Evolutionary conservation across 53 echinoderm and acorn worm species (phyloP).

Genomic region (Holothuria scabra): DNA sequence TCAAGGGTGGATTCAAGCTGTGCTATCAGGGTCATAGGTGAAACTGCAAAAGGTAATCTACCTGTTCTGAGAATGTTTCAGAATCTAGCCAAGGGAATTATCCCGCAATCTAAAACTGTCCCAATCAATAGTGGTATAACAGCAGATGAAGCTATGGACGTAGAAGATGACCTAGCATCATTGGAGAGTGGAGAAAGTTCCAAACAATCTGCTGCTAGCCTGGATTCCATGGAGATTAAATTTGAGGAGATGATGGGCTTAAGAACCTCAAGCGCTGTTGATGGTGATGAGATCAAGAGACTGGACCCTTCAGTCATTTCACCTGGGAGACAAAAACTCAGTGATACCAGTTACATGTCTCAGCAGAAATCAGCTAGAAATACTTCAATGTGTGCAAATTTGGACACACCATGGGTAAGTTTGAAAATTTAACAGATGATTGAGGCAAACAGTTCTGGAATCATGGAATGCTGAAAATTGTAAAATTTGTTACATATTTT

Average conservation of each 20-base stretch:
- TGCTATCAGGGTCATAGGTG: slow-evolving; percentile 86
- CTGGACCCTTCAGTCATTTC: not conserved
- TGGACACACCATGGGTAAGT: slow-evolving; percentile 80
- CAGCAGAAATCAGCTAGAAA: slow-evolving; percentile 69
- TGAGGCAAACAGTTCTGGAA: no score
- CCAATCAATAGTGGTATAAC: not conserved
- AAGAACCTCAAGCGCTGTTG: not conserved
- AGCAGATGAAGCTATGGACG: slow-evolving; percentile 1
- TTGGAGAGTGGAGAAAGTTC: slow-evolving; percentile 55
- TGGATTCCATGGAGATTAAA: slow-evolving; percentile 63
- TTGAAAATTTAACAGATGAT: not conserved
- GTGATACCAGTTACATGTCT: slow-evolving; percentile 67
- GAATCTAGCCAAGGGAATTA: slow-evolving; percentile 86
- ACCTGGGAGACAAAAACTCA: slow-evolving; percentile 33
- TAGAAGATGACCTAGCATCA: slow-evolving; percentile 70
- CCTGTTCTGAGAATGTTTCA: slow-evolving; percentile 83
- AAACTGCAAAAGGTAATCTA: slow-evolving; percentile 81
- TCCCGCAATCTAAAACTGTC: slow-evolving; percentile 56
- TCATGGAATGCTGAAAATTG: no score
- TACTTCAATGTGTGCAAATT: slow-evolving; percentile 74
- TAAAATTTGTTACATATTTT: no score
- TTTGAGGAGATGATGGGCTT: slow-evolving; percentile 59
- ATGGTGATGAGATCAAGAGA: slow-evolving; percentile 12
- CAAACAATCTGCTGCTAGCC: slow-evolving; percentile 26
- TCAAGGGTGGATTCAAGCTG: slow-evolving; percentile 91